Evolutionary conservation across 2,113 vertebrate species (phyloP).

Genomic region (Callaeas wilsoni): DNA sequence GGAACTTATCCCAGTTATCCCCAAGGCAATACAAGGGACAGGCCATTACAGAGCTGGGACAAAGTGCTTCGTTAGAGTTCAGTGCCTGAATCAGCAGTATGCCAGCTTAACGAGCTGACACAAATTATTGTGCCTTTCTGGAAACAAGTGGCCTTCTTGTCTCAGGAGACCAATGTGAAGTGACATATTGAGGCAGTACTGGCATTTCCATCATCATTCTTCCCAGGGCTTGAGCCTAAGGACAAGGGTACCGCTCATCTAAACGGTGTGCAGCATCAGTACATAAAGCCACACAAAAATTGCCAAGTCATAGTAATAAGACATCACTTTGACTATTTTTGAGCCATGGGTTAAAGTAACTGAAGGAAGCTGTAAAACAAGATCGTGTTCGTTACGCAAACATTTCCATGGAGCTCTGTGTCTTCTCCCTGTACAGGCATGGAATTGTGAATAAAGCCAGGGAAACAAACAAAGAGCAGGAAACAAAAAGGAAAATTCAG

Average conservation of each 20-base stretch:
- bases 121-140: conserved; percentile 48
- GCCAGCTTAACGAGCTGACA: conserved; percentile 63
- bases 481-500: background rate
- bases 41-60: conserved; percentile 5
- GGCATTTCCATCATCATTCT: conserved; percentile 15
- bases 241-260: background rate
- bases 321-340: background rate
- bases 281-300: background rate
- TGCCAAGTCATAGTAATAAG: background rate
- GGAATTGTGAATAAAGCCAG: background rate
- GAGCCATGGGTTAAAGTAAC: background rate
- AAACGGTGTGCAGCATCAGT: background rate
- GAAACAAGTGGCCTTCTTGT: conserved; percentile 19
- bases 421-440: background rate
- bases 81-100: conserved; percentile 56
- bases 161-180: conserved; percentile 35
- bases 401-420: background rate
- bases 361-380: background rate
- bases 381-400: rapidly evolving
- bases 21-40: background rate
- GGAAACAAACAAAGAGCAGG: background rate
- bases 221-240: conserved; percentile 3
- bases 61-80: background rate
- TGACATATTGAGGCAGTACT: conserved; percentile 43
- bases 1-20: background rate